Evolutionary conservation across 2,888 invertebrate genomes (phyloP), one percentile per base, ranked within the genome.

Genomic region (Tricholauxania praeusta): DNA sequence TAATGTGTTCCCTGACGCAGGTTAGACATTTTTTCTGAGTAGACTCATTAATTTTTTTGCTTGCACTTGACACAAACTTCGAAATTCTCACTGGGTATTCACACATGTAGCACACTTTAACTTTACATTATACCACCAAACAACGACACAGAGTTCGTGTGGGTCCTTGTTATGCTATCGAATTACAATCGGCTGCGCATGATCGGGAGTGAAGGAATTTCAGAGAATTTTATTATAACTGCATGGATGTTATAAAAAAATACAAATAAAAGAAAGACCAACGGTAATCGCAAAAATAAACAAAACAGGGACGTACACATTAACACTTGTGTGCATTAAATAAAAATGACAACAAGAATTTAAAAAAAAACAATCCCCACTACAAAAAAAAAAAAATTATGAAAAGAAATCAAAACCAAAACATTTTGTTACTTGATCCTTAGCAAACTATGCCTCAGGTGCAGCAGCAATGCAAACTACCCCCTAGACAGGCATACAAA

Each of bases 361-460:
- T n/a, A n/a, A n/a, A n/a, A 57, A 22, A 48, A 22, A 28, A 55
- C 22, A 14, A 15, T 57, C 49, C 19, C 48, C 49, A 10, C n/a
- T n/a, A 12, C 7, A 28, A 51, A 22, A 47, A 17, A 10, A 63
- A 63, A 63, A 47, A 62, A n/a, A 63, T 49, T 0, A 49, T 14
- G 28, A 32, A 62, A 15, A 47, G 39, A 39, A 39, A 39, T 39
- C 62, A 62, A 6, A 51, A 64, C 22, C 22, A 22, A 39, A 22
- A 12, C 49, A 71, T 71, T 65, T 65, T 59, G 71, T 65, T 65
- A 71, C 71, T 71, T 71, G 71, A 71, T 71, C 71, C 71, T 57
- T 10, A 28, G 7, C 52, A 53, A 48, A 47, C 65, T 53, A 7
- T 15, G 14, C 17, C 47, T 65, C 71, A 65, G 65, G 59, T 71